Conservation (phyloP, 2,113 vertebrate species). For the Mastomys natalensis region DNA sequence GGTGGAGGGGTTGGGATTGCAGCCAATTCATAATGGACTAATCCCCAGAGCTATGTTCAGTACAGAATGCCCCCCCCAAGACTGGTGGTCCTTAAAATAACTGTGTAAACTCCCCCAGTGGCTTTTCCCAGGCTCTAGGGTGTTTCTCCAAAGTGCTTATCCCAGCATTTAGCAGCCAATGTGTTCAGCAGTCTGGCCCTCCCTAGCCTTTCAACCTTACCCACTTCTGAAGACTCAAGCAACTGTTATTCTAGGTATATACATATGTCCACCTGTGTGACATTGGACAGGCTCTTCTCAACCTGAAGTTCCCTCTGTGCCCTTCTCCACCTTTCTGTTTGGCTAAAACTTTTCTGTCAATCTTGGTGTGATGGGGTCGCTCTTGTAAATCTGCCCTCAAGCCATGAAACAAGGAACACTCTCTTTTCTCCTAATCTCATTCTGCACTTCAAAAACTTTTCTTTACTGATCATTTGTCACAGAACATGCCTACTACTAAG, state of each 20-base stretch:
- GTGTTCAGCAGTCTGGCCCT: not conserved
- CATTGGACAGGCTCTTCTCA: not conserved
- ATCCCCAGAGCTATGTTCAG: not conserved
- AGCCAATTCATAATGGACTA: not conserved
- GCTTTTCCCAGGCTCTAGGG: not conserved
- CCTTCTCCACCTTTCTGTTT: not conserved
- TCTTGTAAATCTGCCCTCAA: not conserved
- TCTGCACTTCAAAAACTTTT: not conserved
- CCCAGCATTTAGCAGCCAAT: not conserved
- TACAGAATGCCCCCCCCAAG: not conserved
- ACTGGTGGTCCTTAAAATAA: conserved; percentile 33
- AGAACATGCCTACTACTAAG: not conserved
- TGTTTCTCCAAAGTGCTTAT: not conserved
- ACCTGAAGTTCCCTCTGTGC: not conserved
- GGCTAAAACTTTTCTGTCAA: not conserved
- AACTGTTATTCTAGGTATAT: not conserved
- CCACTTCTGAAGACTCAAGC: not conserved
- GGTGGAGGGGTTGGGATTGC: not conserved
- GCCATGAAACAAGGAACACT: not conserved
- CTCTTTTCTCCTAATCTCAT: not conserved
- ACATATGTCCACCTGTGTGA: rapidly evolving
- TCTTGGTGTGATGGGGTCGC: not conserved
- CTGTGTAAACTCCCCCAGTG: not conserved
- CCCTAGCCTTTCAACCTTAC: not conserved
- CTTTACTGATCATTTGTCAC: not conserved